Base-by-base conservation (phyloP, 2,888 invertebrate species). In the Elaeidobius kamerunicus region DNA sequence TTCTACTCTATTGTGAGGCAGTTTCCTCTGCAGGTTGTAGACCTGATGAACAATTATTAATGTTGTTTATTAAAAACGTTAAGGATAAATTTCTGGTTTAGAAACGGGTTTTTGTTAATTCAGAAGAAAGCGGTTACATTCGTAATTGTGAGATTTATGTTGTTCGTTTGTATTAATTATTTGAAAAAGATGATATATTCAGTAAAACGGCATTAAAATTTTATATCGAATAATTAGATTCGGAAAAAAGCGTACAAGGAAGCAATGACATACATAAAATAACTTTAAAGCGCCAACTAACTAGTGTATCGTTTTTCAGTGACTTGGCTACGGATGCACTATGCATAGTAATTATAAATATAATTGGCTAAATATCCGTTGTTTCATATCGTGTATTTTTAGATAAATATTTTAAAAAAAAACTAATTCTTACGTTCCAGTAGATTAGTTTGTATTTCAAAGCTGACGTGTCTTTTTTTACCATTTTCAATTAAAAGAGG, bases 1-100 rank as follows among this genome's bases (percentile, higher is more conserved):
- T 57, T 57, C 57, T 48, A 57, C 53, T 57, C 53, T 47, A 55
- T 57, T 57, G 57, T 57, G 43, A 55, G 39, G 54, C 54, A 42
- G 56, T 56, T 52, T 56, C 44, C 44, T 51, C 44, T 47, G 56
- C 52, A 53, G 51, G 55, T 52, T 55, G 47, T 55, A 51, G 50
- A 55, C 54, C 55, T 43, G 55, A 46, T 34, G 42, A 54, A 49
- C 44, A 54, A 54, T 56, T 56, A 56, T 56, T 52, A 52, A 52
- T 56, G 52, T 52, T 45, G 48, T 35, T 56, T 56, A 52, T 56
- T 48, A 48, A 51, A 55, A 55, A 45, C 16, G 27, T 36, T 32
- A 41, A 45, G 44, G 41, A 42, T 46, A 54, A 55, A 45, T 52
- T 55, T 55, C 55, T 47, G 39, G 55, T 55, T 55, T 55, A 47